These are phyloP conservation scores for Larimichthys crocea DNA, from an alignment of 2,113 vertebrate species.

Conservation along the genomic window DNA sequence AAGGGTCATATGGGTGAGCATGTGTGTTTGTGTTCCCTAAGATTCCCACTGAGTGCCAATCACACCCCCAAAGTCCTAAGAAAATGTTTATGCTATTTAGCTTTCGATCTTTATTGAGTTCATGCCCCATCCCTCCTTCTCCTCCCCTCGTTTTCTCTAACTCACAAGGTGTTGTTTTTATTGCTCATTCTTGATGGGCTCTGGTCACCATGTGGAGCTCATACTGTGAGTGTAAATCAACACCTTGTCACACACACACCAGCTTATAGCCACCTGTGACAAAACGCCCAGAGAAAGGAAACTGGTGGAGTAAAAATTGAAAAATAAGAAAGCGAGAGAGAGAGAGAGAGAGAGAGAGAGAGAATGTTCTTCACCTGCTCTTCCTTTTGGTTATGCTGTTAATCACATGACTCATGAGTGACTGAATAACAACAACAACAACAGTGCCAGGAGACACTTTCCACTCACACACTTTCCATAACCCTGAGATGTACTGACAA, in stretches of 20 bases:
- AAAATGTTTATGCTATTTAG: constrained; percentile 37
- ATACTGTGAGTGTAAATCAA: constrained; percentile 74
- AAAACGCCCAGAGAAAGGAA: constrained; percentile 14
- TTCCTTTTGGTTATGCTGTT: not conserved
- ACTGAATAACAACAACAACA: constrained; percentile 41
- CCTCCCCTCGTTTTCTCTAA: constrained; percentile 40
- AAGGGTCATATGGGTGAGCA: not conserved
- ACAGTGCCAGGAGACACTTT: constrained; percentile 29
- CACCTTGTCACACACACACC: constrained; percentile 55
- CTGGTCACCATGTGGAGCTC: constrained; percentile 63
- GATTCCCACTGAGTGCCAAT: not conserved
- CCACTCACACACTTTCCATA: constrained; percentile 46
- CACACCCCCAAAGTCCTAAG: not conserved
- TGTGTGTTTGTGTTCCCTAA: not conserved
- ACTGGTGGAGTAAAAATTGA: constrained; percentile 1
- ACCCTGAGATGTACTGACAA: constrained; percentile 37
- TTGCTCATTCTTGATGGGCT: constrained; percentile 52
- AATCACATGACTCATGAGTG: constrained; percentile 22
- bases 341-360: not conserved
- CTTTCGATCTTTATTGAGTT: constrained; percentile 44
- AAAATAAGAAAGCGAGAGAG: not conserved
- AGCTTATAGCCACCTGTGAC: constrained; percentile 52
- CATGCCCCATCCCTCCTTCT: constrained; percentile 8
- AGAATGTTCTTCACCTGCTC: not conserved
- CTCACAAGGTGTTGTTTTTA: constrained; percentile 74